Conservation (phyloP, 2,888 invertebrate genomes). For the Drosophila paramelanica region DNA sequence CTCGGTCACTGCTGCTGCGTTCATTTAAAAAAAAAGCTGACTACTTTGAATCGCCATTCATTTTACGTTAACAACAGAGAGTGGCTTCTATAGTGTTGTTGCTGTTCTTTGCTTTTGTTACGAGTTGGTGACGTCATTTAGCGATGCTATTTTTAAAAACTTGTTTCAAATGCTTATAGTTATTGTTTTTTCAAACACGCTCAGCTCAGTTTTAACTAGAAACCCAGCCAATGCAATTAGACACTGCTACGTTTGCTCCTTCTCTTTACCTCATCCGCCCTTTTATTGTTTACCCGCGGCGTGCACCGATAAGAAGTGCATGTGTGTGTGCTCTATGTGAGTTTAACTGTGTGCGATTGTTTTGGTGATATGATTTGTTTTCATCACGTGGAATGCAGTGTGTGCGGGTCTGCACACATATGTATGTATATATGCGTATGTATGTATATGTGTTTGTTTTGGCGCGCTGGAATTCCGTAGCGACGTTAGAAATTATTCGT, state of each 20-base stretch:
- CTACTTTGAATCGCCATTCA: constrained; percentile 56
- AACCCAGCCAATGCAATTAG: constrained; percentile 28
- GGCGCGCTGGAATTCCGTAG: constrained; percentile 43
- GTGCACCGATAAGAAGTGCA: constrained; percentile 51
- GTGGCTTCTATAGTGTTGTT: constrained; percentile 24
- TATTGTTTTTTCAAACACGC: constrained; percentile 19
- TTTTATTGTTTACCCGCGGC: constrained; percentile 58
- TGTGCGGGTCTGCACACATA: constrained; percentile 6
- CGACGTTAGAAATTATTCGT: constrained; percentile 17
- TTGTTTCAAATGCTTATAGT: constrained; percentile 64
- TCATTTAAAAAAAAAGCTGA: constrained; percentile 46
- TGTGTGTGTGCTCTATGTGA: constrained; percentile 2
- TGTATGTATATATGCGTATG: constrained; percentile 2
- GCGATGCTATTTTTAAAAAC: constrained; percentile 60
- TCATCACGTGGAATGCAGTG: constrained; percentile 49
- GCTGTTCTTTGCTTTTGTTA: constrained; percentile 46
- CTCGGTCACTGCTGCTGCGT: constrained; percentile 20
- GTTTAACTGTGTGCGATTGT: constrained; percentile 27
- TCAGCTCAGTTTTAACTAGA: constrained; percentile 25
- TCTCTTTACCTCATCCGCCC: constrained; percentile 31
- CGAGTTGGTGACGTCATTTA: constrained; percentile 67
- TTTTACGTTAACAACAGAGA: constrained; percentile 47
- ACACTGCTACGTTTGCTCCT: constrained; percentile 22
- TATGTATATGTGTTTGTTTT: constrained; percentile 36
- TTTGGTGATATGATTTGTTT: constrained; percentile 55